Evolutionary conservation across 2,888 invertebrate genomes (phyloP).

Genomic region (Synanthedon formicaeformis): DNA sequence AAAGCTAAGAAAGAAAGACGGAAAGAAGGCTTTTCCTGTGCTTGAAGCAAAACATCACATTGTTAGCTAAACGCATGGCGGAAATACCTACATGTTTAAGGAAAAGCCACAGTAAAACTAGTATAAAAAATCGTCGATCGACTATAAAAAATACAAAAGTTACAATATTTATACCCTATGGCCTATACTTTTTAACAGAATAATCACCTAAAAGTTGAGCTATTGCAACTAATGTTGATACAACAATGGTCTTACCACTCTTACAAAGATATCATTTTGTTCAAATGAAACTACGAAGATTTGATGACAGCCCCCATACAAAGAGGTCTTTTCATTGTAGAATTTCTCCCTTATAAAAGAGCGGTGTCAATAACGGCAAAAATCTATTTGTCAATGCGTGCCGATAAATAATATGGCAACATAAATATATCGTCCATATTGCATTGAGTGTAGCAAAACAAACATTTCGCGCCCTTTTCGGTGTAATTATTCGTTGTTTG

Average conservation of each 20-base stretch:
- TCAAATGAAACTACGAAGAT: slow-evolving; percentile 6
- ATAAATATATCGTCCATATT: slow-evolving; percentile 43
- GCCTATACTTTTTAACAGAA: too few relatives aligned
- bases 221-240: too few relatives aligned
- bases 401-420: slow-evolving; percentile 46
- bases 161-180: too few relatives aligned
- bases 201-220: too few relatives aligned
- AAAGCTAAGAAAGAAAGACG: too few relatives aligned
- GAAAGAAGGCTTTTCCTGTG: too few relatives aligned
- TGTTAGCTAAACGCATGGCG: too few relatives aligned
- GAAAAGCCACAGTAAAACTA: too few relatives aligned
- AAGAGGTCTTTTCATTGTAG: not conserved
- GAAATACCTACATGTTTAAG: too few relatives aligned
- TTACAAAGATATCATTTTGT: slow-evolving; percentile 9
- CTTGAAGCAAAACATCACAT: too few relatives aligned
- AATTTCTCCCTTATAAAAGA: slow-evolving; percentile 10
- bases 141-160: too few relatives aligned
- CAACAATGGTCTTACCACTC: not conserved
- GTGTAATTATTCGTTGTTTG: slow-evolving; percentile 40
- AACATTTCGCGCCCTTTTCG: slow-evolving; percentile 48
- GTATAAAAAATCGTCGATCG: too few relatives aligned
- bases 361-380: slow-evolving; percentile 38
- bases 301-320: not conserved
- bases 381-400: slow-evolving; percentile 46
- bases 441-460: slow-evolving; percentile 35